Evolutionary conservation across 2,797 vertebrate species (phyloP), one percentile per base, ranked within the genome.

Genomic region (Sebastes hubbsi): DNA sequence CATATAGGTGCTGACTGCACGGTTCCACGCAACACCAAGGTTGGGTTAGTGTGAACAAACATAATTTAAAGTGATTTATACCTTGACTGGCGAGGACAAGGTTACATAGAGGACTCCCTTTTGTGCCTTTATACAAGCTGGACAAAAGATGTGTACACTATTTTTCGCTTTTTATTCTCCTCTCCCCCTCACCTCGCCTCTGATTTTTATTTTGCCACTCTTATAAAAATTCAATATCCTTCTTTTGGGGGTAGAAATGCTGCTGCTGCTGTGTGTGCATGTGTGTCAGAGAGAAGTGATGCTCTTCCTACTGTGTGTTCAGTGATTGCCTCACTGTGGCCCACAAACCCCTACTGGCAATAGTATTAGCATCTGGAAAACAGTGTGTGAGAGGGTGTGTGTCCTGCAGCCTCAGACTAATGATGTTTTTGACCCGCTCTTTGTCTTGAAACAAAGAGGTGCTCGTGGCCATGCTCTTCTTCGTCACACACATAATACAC

Each of bases 41-140:
- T 85, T 92, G 89, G 81, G 90, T 92, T 92, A 92, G 81, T 90
- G 85, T 83, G 87, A 91, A 90, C 88, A 92, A 94, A 94, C 81
- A 91, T 82, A 91, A 88, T 95, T 92, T 93, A 90, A 52, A 90
- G 80, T 89, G 91, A 93, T 95, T 92, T 91, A 92, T 91, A 82
- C 74, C 67, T 81, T 78, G 70, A 84, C 79, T 83, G 34, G 22
- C 54, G 64, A 85, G 83, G 84, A 85, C 88, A 91, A 90, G 89
- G 91, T 93, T 86, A 90, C 59, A 69, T 68, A 69, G 65, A 67
- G 69, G 70, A 29, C 46, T 84, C 14, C 46, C 66, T 64, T 80
- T 87, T 82, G 77, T 87, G 69, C 69, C 61, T 88, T 82, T 84
- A 78, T 63, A 54, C 58, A 34, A 63, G 55, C 75, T 56, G 77